Conservation (phyloP, 2,797 vertebrate species). For the Sternarchorhynchus goeldii region DNA sequence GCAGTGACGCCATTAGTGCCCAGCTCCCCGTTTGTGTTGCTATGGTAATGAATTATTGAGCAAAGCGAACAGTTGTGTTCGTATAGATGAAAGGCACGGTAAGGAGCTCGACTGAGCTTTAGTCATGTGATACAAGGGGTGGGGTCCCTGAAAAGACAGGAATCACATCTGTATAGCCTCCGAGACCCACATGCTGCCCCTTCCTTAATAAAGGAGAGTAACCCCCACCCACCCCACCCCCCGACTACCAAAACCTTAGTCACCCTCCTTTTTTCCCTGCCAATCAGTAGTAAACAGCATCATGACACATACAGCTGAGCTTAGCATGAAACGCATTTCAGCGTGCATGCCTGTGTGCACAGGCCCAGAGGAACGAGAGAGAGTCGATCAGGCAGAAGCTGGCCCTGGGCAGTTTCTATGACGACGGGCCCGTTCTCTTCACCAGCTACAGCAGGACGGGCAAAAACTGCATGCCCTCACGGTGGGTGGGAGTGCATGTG, state of each 20-base stretch:
- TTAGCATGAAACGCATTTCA: conserved; percentile 5
- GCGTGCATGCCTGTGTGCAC: conserved; percentile 27
- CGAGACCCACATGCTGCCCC: background rate
- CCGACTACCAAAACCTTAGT: background rate
- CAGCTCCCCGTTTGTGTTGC: conserved; percentile 20
- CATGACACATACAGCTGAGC: background rate
- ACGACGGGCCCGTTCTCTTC: conserved; percentile 95
- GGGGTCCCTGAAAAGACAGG: too few relatives aligned
- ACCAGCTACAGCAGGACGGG: conserved; percentile 94
- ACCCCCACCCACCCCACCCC: background rate
- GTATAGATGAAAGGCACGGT: background rate
- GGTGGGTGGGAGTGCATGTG: conserved; percentile 73
- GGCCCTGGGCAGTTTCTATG: conserved; percentile 97
- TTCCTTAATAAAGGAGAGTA: too few relatives aligned
- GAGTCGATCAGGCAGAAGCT: conserved; percentile 98
- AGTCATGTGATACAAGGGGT: background rate
- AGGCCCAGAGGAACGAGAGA: conserved; percentile 98
- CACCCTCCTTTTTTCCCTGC: background rate
- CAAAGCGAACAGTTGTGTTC: background rate
- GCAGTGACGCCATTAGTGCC: conserved; percentile 13
- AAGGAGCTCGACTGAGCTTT: too few relatives aligned
- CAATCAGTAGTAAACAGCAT: background rate
- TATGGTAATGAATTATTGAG: conserved; percentile 15
- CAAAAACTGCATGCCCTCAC: conserved; percentile 88
- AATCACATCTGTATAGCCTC: background rate